Conservation (phyloP, 2,797 vertebrate genomes). For the Sylvilagus floridanus region DNA sequence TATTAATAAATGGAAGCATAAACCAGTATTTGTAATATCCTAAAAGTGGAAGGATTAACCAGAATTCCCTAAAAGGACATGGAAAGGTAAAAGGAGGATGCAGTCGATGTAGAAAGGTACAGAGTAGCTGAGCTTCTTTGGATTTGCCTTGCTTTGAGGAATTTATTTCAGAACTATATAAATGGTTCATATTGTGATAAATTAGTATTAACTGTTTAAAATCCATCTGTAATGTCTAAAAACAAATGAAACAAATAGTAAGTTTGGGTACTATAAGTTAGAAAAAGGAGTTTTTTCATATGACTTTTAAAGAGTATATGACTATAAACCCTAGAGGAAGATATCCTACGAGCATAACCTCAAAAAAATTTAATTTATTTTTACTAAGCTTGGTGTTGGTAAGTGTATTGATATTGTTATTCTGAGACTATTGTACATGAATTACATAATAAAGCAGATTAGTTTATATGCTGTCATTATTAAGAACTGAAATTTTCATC, state of each 20-base stretch:
- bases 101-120: not conserved
- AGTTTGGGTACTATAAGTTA: not conserved
- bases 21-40: not conserved
- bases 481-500: not conserved
- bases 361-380: not conserved
- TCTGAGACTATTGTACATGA: not conserved
- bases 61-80: not conserved
- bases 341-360: not conserved
- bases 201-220: not conserved
- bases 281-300: not conserved
- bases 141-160: not conserved
- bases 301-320: not conserved
- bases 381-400: not conserved
- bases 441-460: not conserved
- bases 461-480: not conserved
- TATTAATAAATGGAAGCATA: not conserved
- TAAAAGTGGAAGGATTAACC: not conserved
- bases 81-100: not conserved
- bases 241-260: not conserved
- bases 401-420: not conserved
- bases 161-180: not conserved
- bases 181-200: not conserved
- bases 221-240: not conserved
- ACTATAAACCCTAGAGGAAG: not conserved
- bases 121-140: not conserved